Evolutionary conservation across 2,113 vertebrate genomes (phyloP), one percentile per base, ranked within the genome.

Genomic region (Ibidorhyncha struthersii): DNA sequence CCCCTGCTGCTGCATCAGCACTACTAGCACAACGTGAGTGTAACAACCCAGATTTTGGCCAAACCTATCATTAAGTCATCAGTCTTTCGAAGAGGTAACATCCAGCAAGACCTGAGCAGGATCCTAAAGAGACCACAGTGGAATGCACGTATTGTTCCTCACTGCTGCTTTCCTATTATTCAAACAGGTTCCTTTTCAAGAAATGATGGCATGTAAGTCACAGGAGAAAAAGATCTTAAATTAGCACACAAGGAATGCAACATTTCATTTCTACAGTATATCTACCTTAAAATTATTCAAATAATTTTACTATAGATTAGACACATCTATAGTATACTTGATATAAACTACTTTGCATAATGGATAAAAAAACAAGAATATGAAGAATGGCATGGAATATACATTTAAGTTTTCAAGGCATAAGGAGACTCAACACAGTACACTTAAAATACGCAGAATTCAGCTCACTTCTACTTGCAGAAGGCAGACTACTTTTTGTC

Each of bases 91-190:
- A 10, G 7, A 49, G 26, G 6, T 12, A 41, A 12, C 16, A 40
- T 5, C 38, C 41, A 30, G 17, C 38, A 9, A 41, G 27, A 16
- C 1, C 22, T 0, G 22, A 38, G 20, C 65, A 38, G n/a, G 12
- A 17, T 8, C 19, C 12, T 56, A 6, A 7, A 53, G 9, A 14
- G 6, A 32, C 7, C 23, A 3, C 61, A 15, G 9, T 0, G 10
- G 4, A 40, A 65, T 0, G 49, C 29, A 12, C 3, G 0, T 16
- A 0, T 4, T 40, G 15, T 47, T 77, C 69, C 70, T 19, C 50
- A 15, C 36, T 4, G 1, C 43, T 17, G 53, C 59, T n/a, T 6
- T 2, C 15, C 25, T 25, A 0, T 1, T 11, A 41, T 2, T 21
- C 53, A 8, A 4, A 17, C 43, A 12, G 11, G 6, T 0, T 10